These are phyloP conservation scores for Periophthalmodon schlosseri DNA, from an alignment of 2,113 vertebrate species.

Conservation along the genomic window DNA sequence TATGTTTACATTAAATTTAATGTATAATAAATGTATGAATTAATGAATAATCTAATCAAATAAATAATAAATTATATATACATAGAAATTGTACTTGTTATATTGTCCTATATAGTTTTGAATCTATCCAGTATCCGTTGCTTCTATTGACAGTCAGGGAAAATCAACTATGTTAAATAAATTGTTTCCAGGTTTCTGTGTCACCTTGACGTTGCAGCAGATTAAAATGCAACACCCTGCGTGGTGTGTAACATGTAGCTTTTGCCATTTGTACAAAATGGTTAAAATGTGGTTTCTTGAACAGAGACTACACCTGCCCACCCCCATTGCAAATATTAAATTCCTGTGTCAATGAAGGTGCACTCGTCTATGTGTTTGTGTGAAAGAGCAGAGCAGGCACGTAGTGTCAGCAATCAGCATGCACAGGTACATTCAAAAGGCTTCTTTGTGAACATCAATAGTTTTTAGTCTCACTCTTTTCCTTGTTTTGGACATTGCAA, in stretches of 20 bases:
- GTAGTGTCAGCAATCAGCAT: constrained; percentile 63
- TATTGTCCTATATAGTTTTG: too few relatives aligned
- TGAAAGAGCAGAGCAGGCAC: constrained; percentile 47
- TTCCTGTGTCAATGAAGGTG: constrained; percentile 57
- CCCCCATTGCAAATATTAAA: constrained; percentile 46
- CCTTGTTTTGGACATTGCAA: neutral
- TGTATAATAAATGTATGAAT: neutral
- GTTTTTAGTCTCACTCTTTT: neutral
- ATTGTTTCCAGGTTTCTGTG: constrained; percentile 49
- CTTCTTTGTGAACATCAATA: constrained; percentile 29
- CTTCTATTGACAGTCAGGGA: neutral
- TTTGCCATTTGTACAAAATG: constrained; percentile 63
- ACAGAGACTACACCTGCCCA: constrained; percentile 37
- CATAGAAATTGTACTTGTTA: too few relatives aligned
- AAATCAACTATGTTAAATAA: constrained; percentile 37
- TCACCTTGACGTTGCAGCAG: constrained; percentile 42
- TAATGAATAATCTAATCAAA: neutral
- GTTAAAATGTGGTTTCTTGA: constrained; percentile 51
- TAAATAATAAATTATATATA: neutral
- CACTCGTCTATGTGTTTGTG: constrained; percentile 25
- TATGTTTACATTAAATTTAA: too few relatives aligned
- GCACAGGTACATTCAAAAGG: constrained; percentile 66
- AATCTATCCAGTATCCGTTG: too few relatives aligned
- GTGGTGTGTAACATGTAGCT: constrained; percentile 40
- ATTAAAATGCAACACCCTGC: constrained; percentile 38